These are phyloP conservation scores for Pipistrellus nathusii DNA, from an alignment of 2,797 vertebrate species.

Conservation along the genomic window DNA sequence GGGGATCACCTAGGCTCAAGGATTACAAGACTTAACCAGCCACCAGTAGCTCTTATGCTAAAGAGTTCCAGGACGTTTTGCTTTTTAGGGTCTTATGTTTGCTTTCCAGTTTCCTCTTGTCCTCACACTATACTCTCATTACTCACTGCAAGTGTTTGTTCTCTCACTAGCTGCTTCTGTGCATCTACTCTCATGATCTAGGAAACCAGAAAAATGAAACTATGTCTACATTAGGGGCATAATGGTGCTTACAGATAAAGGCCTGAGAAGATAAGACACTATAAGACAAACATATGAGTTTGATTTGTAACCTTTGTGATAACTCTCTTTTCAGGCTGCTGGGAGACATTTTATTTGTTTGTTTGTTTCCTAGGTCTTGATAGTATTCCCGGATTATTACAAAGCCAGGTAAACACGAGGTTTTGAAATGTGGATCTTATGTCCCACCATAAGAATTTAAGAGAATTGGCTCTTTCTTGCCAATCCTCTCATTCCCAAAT, in stretches of 20 bases:
- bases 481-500: neutral
- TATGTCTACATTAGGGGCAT: conserved; percentile 27
- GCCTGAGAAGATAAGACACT: neutral
- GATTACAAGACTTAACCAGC: neutral
- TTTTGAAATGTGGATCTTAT: neutral
- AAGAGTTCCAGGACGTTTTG: neutral
- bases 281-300: neutral
- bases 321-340: conserved; percentile 4
- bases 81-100: neutral
- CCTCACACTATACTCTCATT: neutral
- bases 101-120: neutral
- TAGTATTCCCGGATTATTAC: neutral
- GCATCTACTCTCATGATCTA: conserved; percentile 30
- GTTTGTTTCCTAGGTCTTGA: neutral
- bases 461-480: neutral
- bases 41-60: neutral
- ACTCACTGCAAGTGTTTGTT: neutral
- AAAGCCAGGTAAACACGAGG: neutral
- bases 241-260: neutral
- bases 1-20: neutral
- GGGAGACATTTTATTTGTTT: neutral
- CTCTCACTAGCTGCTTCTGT: neutral
- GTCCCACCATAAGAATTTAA: neutral
- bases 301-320: neutral
- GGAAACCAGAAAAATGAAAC: neutral